Base-by-base conservation (phyloP, 2,113 vertebrate species). In the Hymenochirus boettgeri region DNA sequence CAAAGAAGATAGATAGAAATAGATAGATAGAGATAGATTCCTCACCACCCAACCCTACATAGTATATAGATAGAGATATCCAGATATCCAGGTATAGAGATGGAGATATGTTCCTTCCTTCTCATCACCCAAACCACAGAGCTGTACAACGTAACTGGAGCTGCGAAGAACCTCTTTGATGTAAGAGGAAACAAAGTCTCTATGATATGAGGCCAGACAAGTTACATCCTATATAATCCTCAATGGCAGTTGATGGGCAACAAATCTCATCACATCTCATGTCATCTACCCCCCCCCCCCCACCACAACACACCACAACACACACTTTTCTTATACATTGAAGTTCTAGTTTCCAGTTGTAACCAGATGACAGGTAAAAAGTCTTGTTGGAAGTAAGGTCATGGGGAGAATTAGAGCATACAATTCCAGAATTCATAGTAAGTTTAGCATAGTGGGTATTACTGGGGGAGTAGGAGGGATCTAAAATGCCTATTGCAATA, bases 191-290 rank as follows among this genome's bases (percentile, higher is more conserved):
- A n/a, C n/a, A n/a, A n/a, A n/a, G 65, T 74, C 72, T 75, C 75
- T 19, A 65, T 42, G 11, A 70, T 72, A 74, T 22, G 58, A 13
- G 64, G 65, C 56, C 61, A 77, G 74, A 77, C 71, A 15, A 4
- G 69, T 75, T 76, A 71, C 25, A 61, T 63, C 76, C 79, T 78
- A 76, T 78, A 80, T 74, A 76, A 80, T 77, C 77, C 69, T 76
- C 72, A 39, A 71, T 85, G 76, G 71, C 76, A 71, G 67, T 80
- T 81, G 85, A 79, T 46, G 37, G 65, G 72, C n/a, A 15, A 62
- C 83, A 73, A 75, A 71, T 80, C 76, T 65, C 56, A 25, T 51
- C 69, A 79, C 74, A 42, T 79, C 72, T 50, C n/a, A n/a, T n/a
- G n/a, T n/a, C n/a, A n/a, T n/a, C n/a, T n/a, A n/a, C n/a, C n/a